Base-by-base conservation (phyloP, 92 coral and sea anemone species). In the Epizoanthus fatuus region DNA sequence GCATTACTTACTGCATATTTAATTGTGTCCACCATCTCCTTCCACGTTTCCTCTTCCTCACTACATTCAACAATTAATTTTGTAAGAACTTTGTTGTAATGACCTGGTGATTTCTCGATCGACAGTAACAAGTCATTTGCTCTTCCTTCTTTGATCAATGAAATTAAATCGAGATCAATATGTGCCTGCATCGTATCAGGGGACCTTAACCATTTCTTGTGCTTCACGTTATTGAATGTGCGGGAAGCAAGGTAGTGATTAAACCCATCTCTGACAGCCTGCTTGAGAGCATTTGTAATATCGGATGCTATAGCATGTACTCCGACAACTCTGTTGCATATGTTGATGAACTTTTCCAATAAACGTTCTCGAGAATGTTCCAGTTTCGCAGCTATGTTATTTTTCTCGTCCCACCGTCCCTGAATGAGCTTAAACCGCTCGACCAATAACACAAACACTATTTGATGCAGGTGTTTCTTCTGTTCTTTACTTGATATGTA, bases 381-480 rank as follows among this genome's bases (percentile, higher is more conserved):
- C 12, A 59, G 16, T 7, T 59, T 59, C 10, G 32, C 20, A 59
- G 65, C 65, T 14, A 59, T 14, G 9, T 59, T 59, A 10, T 59
- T 19, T 0, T 59, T 20, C 25, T 59, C 65, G 3, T 59, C 25
- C 65, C 65, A 59, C 9, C 15, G 20, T 59, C 14, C 5, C 25
- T 59, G 65, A 5, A 25, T 59, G 52, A 12, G 7, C 56, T 20
- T 49, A 15, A 72, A 58, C 44, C 44, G 45, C 25, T 72, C 42
- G 10, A 47, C 55, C 44, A 72, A 49, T 20, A 72, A 17, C 32
- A 58, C 25, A 5, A 72, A 72, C n/a, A 51, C 60, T 19, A 72
- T 57, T 22, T 20, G 77, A 49, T 72, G 77, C 17, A 72, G 59
- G 2, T 15, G 42, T 20, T 72, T 49, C 52, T 49, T 72, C 39